phyloP scores from a whole-genome alignment of 1,140 invertebrate genomes.

The Chironomus striatipennis region DNA sequence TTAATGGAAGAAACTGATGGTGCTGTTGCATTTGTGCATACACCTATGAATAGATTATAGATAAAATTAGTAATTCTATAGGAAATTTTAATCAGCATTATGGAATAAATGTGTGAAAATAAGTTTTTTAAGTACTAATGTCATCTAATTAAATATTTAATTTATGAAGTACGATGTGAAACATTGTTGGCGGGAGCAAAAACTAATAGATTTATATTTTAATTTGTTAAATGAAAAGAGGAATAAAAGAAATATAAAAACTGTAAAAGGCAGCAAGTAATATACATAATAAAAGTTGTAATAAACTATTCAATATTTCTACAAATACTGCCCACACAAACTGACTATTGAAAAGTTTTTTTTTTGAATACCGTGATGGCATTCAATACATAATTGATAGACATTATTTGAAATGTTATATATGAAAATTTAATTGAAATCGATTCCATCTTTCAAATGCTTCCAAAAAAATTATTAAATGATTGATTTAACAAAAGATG shows the following conservation, averaged over 20 bases:
- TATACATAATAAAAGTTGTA: neutral
- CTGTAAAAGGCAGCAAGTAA: neutral
- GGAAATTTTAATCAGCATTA: neutral
- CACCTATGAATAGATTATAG: slow-evolving; percentile 38
- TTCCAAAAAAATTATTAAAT: too few relatives aligned
- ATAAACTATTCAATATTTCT: slow-evolving; percentile 14
- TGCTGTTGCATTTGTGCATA: slow-evolving; percentile 83
- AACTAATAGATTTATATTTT: neutral
- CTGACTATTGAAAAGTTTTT: neutral
- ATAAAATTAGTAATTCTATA: slow-evolving; percentile 23
- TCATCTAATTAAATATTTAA: slow-evolving; percentile 3
- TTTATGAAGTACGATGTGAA: neutral
- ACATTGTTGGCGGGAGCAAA: neutral
- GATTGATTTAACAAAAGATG: neutral
- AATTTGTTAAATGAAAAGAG: neutral
- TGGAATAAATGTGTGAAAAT: too few relatives aligned
- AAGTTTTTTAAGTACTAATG: too few relatives aligned
- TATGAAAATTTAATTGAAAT: neutral
- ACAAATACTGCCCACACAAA: slow-evolving; percentile 12
- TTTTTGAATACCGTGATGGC: neutral
- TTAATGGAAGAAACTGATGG: slow-evolving; percentile 91
- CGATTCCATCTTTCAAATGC: neutral
- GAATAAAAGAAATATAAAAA: too few relatives aligned
- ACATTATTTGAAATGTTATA: neutral
- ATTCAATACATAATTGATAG: slow-evolving; percentile 9